These are phyloP conservation scores for Acromyrmex echinatior DNA, from an alignment of 1,140 invertebrate species.

Conservation along the genomic window DNA sequence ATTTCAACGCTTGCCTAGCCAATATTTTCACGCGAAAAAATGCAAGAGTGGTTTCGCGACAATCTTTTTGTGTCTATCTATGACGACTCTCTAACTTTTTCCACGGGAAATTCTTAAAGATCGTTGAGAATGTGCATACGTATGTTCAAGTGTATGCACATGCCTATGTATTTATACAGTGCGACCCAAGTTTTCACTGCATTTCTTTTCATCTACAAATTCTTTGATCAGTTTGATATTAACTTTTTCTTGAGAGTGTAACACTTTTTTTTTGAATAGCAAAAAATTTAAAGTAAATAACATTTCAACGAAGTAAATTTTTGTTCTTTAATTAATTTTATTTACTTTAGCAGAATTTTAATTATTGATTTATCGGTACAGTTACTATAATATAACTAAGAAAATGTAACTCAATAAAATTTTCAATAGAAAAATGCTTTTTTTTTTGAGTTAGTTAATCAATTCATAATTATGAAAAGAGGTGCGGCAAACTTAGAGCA, in stretches of 20 bases:
- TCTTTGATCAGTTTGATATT: conserved; percentile 30
- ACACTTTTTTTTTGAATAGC: neutral
- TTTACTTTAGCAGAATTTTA: neutral
- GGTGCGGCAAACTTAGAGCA: neutral
- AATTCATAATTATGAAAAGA: conserved; percentile 24
- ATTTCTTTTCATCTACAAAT: conserved; percentile 27
- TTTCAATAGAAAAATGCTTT: neutral
- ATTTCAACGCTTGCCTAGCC: conserved; percentile 23
- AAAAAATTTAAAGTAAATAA: neutral
- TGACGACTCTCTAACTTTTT: conserved; percentile 62
- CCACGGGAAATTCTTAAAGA: conserved; percentile 63
- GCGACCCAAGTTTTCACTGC: neutral
- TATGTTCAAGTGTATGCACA: neutral
- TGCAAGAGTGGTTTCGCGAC: conserved; percentile 31
- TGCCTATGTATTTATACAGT: conserved; percentile 12
- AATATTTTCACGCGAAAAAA: conserved; percentile 56
- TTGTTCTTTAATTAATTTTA: conserved; percentile 1
- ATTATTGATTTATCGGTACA: neutral
- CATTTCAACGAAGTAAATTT: conserved; percentile 1
- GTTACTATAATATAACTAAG: neutral
- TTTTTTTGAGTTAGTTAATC: neutral
- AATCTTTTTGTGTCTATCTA: conserved; percentile 50
- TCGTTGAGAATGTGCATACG: conserved; percentile 43
- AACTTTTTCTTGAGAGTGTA: neutral
- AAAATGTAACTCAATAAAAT: neutral